Conservation (phyloP, 2,888 invertebrate species). For the Tigriopus californicus region DNA sequence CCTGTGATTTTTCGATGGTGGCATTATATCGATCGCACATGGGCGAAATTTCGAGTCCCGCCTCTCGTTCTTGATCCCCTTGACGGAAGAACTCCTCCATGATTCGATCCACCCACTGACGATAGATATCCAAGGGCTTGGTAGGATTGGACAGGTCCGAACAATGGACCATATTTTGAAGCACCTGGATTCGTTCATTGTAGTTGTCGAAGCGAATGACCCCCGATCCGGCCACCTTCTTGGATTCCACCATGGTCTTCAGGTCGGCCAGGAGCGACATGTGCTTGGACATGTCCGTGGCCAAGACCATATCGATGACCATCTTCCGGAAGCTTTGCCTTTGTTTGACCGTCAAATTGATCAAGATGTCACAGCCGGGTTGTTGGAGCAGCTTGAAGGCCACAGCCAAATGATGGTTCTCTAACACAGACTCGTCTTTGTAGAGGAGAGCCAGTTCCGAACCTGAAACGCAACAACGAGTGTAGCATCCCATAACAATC, state of each 20-base stretch:
- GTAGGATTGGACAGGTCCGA: slow-evolving; percentile 85
- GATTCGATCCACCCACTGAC: slow-evolving; percentile 77
- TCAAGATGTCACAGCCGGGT: slow-evolving; percentile 91
- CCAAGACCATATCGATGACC: slow-evolving; percentile 97
- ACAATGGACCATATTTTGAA: slow-evolving; percentile 98
- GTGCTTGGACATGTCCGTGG: slow-evolving; percentile 99
- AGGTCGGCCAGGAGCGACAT: slow-evolving; percentile 95
- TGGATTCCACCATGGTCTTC: slow-evolving; percentile 99
- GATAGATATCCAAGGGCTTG: slow-evolving; percentile 84
- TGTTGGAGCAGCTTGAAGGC: slow-evolving; percentile 89
- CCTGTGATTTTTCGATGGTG: slow-evolving; percentile 91
- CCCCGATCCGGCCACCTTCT: slow-evolving; percentile 81
- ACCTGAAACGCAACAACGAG: slow-evolving; percentile 41
- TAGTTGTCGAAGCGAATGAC: slow-evolving; percentile 91
- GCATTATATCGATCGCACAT: slow-evolving; percentile 96
- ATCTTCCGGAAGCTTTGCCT: slow-evolving; percentile 89
- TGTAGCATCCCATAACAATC: not conserved
- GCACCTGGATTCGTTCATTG: slow-evolving; percentile 92
- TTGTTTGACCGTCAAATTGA: slow-evolving; percentile 85
- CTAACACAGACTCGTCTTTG: slow-evolving; percentile 97
- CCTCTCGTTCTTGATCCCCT: slow-evolving; percentile 84
- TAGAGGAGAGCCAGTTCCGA: slow-evolving; percentile 98
- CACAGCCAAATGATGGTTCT: slow-evolving; percentile 97
- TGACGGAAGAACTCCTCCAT: slow-evolving; percentile 99
- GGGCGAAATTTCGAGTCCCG: slow-evolving; percentile 89